A percentile compares a stretch with the other conserved stretches of the same genome.
Evolutionary conservation across 2,797 vertebrate species (phyloP).

Genomic region (Falco novaeseelandiae): DNA sequence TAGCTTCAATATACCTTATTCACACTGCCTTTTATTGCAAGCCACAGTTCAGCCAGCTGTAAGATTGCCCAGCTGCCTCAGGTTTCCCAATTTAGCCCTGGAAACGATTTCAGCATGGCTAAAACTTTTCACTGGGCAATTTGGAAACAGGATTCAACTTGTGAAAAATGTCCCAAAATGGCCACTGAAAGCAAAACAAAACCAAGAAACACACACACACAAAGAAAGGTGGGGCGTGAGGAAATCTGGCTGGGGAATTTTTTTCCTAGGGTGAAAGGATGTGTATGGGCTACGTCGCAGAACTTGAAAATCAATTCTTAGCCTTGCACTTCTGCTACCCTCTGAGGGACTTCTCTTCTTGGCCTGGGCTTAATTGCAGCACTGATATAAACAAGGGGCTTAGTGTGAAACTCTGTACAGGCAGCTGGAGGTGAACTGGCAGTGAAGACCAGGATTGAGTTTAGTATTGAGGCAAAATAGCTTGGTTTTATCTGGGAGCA

Average conservation of each 20-base stretch:
- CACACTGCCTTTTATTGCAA: conserved; percentile 81
- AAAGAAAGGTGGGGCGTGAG: neutral
- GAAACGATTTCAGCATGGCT: conserved; percentile 83
- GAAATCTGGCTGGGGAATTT: neutral
- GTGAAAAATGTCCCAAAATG: conserved; percentile 74
- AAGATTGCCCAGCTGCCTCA: conserved; percentile 78
- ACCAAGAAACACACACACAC: neutral
- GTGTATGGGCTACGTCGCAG: conserved; percentile 13
- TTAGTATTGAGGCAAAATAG: conserved; percentile 48
- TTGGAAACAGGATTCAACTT: conserved; percentile 74
- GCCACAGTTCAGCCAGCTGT: conserved; percentile 79
- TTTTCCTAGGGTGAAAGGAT: conserved; percentile 7
- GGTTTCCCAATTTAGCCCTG: conserved; percentile 80
- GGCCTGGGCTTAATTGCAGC: conserved; percentile 87
- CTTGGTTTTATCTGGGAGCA: conserved; percentile 61
- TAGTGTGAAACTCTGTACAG: conserved; percentile 87
- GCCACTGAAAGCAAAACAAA: conserved; percentile 55
- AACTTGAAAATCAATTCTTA: conserved; percentile 84
- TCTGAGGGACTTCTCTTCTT: conserved; percentile 90
- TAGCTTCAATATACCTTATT: conserved; percentile 84
- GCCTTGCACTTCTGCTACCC: conserved; percentile 90
- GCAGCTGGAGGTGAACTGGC: conserved; percentile 89
- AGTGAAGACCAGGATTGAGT: conserved; percentile 76
- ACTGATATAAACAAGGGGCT: conserved; percentile 92
- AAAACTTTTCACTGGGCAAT: conserved; percentile 75